These are phyloP conservation scores for Rhamnusium bicolor DNA, from an alignment of 2,888 invertebrate species.

Conservation along the genomic window DNA sequence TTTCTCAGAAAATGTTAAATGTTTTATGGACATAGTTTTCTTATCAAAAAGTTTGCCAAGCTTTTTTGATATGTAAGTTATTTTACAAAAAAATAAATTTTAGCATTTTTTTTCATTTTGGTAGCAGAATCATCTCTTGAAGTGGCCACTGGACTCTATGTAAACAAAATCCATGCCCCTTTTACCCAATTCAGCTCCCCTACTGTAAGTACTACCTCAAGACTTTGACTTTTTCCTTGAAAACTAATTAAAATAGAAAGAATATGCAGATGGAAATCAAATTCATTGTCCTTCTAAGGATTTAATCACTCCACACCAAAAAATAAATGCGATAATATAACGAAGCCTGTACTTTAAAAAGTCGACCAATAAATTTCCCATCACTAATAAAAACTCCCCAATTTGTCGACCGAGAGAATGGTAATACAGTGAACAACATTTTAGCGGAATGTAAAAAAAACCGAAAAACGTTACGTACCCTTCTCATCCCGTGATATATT, in stretches of 20 bases:
- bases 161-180: too few species aligned
- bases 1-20: too few species aligned
- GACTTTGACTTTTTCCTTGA: too few species aligned
- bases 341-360: neutral
- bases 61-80: too few species aligned
- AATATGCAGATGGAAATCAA: neutral
- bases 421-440: constrained; percentile 22
- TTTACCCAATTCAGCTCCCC: too few species aligned
- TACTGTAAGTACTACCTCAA: too few species aligned
- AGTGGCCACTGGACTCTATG: too few species aligned
- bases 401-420: constrained; percentile 14
- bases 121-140: too few species aligned
- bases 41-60: too few species aligned
- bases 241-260: neutral
- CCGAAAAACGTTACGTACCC: constrained; percentile 21
- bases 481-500: constrained; percentile 33
- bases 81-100: too few species aligned
- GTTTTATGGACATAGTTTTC: too few species aligned
- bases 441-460: constrained; percentile 29
- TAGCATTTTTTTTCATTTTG: too few species aligned
- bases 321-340: neutral
- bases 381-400: constrained; percentile 10
- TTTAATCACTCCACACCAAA: neutral
- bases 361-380: neutral
- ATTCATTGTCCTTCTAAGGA: neutral